These are phyloP conservation scores for Ophonus ardosiacus DNA, from an alignment of 2,888 invertebrate species.

Conservation along the genomic window DNA sequence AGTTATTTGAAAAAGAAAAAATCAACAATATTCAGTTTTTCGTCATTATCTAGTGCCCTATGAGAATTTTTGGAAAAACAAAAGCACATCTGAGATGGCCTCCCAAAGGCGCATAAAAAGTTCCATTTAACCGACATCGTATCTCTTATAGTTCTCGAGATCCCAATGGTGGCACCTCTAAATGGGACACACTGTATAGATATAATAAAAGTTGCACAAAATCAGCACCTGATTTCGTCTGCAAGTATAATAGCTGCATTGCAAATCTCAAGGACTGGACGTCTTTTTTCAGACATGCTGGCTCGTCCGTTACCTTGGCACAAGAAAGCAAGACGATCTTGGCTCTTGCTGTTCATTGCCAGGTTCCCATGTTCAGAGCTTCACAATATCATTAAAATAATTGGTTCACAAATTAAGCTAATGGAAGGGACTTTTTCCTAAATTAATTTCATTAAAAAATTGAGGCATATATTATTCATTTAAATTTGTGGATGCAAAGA, in stretches of 20 bases:
- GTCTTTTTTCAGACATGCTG: constrained; percentile 48
- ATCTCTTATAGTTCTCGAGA: too few relatives aligned
- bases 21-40: too few relatives aligned
- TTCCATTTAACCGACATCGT: too few relatives aligned
- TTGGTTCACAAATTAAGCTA: neutral
- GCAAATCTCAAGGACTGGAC: constrained; percentile 10
- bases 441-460: neutral
- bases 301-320: constrained; percentile 53
- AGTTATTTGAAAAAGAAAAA: too few relatives aligned
- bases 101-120: too few relatives aligned
- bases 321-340: constrained; percentile 37
- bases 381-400: neutral
- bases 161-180: too few relatives aligned
- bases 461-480: too few relatives aligned
- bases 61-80: too few relatives aligned
- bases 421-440: neutral
- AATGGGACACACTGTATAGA: too few relatives aligned
- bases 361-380: neutral
- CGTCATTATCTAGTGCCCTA: too few relatives aligned
- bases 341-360: constrained; percentile 5
- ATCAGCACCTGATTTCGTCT: neutral
- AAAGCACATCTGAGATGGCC: too few relatives aligned
- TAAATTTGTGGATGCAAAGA: too few relatives aligned
- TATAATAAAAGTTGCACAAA: neutral
- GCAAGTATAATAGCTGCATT: neutral